These are phyloP conservation scores for Brachionichthys hirsutus DNA, from an alignment of 2,113 vertebrate genomes.

Conservation along the genomic window DNA sequence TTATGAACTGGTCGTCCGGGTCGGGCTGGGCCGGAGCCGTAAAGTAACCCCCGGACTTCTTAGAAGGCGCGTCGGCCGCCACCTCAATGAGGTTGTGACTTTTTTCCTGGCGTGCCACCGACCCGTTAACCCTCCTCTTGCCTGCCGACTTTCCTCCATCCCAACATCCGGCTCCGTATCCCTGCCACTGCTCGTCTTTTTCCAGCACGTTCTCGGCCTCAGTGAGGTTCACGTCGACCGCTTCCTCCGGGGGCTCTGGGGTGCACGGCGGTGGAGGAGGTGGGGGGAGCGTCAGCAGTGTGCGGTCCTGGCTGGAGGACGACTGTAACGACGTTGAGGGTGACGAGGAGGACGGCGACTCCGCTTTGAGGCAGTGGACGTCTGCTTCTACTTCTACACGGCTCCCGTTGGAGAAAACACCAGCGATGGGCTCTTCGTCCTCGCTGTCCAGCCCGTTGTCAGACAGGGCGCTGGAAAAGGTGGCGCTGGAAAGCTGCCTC, in stretches of 20 bases:
- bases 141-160: constrained; percentile 75
- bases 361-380: constrained; percentile 84
- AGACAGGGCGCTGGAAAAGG: constrained; percentile 95
- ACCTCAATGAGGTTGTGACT: constrained; percentile 97
- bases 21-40: constrained; percentile 94
- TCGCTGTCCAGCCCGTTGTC: constrained; percentile 98
- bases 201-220: constrained; percentile 78
- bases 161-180: constrained; percentile 23
- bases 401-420: constrained; percentile 95
- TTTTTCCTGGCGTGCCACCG: constrained; percentile 88
- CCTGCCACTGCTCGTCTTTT: constrained; percentile 59
- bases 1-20: constrained; percentile 96
- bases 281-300: constrained; percentile 48
- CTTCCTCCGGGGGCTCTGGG: constrained; percentile 82
- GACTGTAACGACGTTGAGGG: constrained; percentile 44
- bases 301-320: constrained; percentile 43
- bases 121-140: constrained; percentile 87
- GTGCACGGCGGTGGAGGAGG: constrained; percentile 75
- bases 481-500: constrained; percentile 94
- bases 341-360: constrained; percentile 30
- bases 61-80: constrained; percentile 86
- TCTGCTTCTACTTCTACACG: constrained; percentile 94
- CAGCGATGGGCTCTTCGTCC: constrained; percentile 94
- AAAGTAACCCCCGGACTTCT: constrained; percentile 92
- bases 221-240: constrained; percentile 69